Evolutionary conservation across 2,113 vertebrate species (phyloP), one percentile per base, ranked within the genome.

Genomic region (Psephotus haematonotus): DNA sequence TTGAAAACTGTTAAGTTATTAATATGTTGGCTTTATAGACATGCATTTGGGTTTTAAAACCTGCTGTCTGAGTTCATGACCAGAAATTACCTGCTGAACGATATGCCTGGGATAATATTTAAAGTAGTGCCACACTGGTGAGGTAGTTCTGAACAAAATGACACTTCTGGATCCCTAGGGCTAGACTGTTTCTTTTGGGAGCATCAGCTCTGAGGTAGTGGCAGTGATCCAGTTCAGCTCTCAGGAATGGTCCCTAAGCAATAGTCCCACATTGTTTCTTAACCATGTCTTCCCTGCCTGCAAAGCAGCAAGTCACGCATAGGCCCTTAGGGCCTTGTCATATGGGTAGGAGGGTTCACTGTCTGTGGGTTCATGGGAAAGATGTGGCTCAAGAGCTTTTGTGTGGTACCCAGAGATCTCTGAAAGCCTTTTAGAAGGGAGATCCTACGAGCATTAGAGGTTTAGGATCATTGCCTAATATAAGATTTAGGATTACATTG

Each of bases 1-100:
- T 96, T 98, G 97, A 97, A 98, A 98, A 98, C 94, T 97, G 96
- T 96, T 97, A 97, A 97, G 96, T 98, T 98, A 98, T 98, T 98
- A 98, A 97, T 98, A 97, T 90, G 97, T 98, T 97, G 93, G 90
- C 94, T 96, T 97, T 96, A 96, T 89, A 96, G 97, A 95, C 83
- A 2, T 86, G 83, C 81, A 59, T 93, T 94, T 93, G 67, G 86
- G 85, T 95, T 95, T 96, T 87, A 87, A 91, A 94, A 86, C 83
- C 70, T 91, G 28, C 93, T 60, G 53, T 92, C 13, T 1, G 59
- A 94, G 88, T 93, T 96, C 94, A 29, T 55, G 74, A 77, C 67
- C 86, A 79, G 74, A 91, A 93, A 82, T 90, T 84, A 92, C 62
- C 65, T 82, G 74, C 83, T 91, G 90, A 92, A 83, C 92, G 82